Percentiles rank a stretch among this genome's conserved stretches.
Evolutionary conservation across 2,888 invertebrate species (phyloP).

Genomic region (Mythimna loreyi): DNA sequence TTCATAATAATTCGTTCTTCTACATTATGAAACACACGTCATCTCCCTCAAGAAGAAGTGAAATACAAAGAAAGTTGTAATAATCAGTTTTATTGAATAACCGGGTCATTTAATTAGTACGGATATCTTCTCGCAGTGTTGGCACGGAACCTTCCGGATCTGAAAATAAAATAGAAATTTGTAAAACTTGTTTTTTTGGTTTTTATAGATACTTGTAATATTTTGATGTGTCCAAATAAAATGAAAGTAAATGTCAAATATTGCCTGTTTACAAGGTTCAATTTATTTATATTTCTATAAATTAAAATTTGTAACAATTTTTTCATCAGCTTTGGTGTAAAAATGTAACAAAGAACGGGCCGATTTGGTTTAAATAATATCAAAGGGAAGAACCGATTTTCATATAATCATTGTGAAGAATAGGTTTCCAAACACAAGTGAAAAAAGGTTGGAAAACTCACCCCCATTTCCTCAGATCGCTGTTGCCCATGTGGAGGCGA

Average conservation of each 20-base stretch:
- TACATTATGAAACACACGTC: neutral
- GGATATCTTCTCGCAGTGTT: constrained; percentile 68
- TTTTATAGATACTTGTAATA: no score
- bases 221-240: no score
- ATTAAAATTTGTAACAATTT: neutral
- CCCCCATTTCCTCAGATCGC: constrained; percentile 72
- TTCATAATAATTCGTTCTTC: neutral
- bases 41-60: neutral
- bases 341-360: neutral
- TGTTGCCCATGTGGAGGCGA: constrained; percentile 73
- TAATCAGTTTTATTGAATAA: constrained; percentile 48
- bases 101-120: constrained; percentile 53
- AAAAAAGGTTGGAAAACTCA: constrained; percentile 62
- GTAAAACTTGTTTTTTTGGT: neutral
- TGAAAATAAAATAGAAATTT: constrained; percentile 59
- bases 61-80: neutral
- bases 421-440: constrained; percentile 64
- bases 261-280: neutral
- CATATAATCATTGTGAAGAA: no score
- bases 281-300: no score
- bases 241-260: neutral
- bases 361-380: no score
- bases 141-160: constrained; percentile 70
- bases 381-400: no score
- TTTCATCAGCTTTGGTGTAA: neutral